These are phyloP conservation scores for Microctenopoma steveboyesi DNA, from an alignment of 2,797 vertebrate genomes.

Conservation along the genomic window DNA sequence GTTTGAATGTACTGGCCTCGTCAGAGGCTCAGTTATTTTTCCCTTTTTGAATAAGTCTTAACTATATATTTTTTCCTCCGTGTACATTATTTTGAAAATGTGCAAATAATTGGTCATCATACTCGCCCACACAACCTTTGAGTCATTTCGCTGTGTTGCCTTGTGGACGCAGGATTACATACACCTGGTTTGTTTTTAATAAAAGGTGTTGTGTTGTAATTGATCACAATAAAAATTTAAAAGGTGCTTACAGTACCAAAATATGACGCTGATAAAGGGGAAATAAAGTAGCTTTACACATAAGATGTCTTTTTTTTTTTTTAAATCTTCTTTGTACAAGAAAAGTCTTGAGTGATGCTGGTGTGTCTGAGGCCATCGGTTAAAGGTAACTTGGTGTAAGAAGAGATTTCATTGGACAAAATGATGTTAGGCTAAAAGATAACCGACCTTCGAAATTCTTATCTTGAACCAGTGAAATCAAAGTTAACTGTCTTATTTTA, in stretches of 20 bases:
- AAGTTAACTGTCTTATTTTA: too few relatives aligned
- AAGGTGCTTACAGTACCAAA: conserved; percentile 50
- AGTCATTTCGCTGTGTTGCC: conserved; percentile 32
- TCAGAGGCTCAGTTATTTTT: conserved; percentile 32
- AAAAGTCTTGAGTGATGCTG: too few relatives aligned
- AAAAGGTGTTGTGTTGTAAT: conserved; percentile 19
- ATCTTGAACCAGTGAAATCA: too few relatives aligned
- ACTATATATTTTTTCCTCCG: conserved; percentile 29
- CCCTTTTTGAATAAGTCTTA: conserved; percentile 59
- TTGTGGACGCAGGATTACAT: neutral
- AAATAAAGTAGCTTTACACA: conserved; percentile 78
- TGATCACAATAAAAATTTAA: conserved; percentile 42
- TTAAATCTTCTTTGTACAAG: neutral
- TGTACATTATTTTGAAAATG: conserved; percentile 33
- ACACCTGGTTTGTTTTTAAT: conserved; percentile 42
- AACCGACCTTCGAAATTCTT: too few relatives aligned
- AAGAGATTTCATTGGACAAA: too few relatives aligned
- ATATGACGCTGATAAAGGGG: conserved; percentile 45
- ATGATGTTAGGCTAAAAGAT: too few relatives aligned
- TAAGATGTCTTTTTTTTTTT: conserved; percentile 5
- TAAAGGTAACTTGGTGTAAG: too few relatives aligned
- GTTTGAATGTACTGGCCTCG: conserved; percentile 75
- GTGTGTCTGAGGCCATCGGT: too few relatives aligned
- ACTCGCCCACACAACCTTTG: conserved; percentile 7
- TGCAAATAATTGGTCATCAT: conserved; percentile 35